Evolutionary conservation across 2,888 invertebrate species (phyloP).

Genomic region (Lycaena phlaeas): DNA sequence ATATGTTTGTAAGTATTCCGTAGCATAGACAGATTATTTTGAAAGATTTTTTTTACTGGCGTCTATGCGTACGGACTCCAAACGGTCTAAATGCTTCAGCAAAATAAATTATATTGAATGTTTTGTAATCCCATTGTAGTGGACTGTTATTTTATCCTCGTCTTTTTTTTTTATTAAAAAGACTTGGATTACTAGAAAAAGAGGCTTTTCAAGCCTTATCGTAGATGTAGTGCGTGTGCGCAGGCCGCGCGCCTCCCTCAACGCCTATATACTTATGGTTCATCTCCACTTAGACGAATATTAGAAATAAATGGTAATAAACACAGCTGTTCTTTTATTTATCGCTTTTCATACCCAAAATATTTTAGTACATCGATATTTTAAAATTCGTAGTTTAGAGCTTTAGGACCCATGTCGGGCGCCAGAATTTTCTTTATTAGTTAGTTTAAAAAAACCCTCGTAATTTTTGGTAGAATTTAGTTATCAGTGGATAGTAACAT

Average conservation of each 20-base stretch:
- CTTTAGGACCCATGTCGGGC: slow-evolving; percentile 48
- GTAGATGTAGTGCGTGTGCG: slow-evolving; percentile 38
- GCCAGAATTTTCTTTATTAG: slow-evolving; percentile 32
- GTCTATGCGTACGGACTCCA: slow-evolving; percentile 37
- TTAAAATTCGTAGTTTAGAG: slow-evolving; percentile 41
- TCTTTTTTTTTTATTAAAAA: slow-evolving; percentile 14
- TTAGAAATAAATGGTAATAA: slow-evolving; percentile 65
- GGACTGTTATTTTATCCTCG: slow-evolving; percentile 7
- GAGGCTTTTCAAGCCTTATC: slow-evolving; percentile 21
- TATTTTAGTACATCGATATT: slow-evolving; percentile 36
- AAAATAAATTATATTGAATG: slow-evolving; percentile 11
- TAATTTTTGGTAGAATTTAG: slow-evolving; percentile 26
- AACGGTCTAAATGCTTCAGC: slow-evolving; percentile 23
- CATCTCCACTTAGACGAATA: slow-evolving; percentile 66
- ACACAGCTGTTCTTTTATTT: slow-evolving; percentile 70
- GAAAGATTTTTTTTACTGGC: not conserved
- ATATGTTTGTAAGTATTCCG: slow-evolving; percentile 27
- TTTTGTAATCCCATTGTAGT: slow-evolving; percentile 11
- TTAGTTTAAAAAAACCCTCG: slow-evolving; percentile 28
- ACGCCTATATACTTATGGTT: slow-evolving; percentile 57
- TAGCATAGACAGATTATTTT: slow-evolving; percentile 33
- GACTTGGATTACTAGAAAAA: slow-evolving; percentile 18
- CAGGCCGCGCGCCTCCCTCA: slow-evolving; percentile 59
- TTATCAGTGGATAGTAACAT: slow-evolving; percentile 20
- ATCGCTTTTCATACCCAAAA: slow-evolving; percentile 56